A percentile compares a stretch with the other conserved stretches of the same genome.
Evolutionary conservation across 2,797 vertebrate species (phyloP).

Genomic region (Sciurus vulgaris): DNA sequence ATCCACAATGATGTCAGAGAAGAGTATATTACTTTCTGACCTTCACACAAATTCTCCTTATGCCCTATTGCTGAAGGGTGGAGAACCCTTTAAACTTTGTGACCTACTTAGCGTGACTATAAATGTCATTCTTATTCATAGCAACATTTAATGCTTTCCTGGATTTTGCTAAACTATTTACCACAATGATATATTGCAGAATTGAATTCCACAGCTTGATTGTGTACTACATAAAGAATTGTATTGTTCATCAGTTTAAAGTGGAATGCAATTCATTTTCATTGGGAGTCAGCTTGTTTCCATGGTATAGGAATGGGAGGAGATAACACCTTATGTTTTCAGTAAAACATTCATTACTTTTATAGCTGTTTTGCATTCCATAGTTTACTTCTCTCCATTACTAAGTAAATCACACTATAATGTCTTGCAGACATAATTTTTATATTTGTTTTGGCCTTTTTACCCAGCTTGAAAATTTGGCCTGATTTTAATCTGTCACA

Average conservation of each 20-base stretch:
- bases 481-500: conserved; percentile 69
- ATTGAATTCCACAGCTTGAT: conserved; percentile 77
- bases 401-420: conserved; percentile 68
- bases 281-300: conserved; percentile 74
- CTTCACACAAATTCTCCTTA: conserved; percentile 66
- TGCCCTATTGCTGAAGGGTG: conserved; percentile 49
- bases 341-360: conserved; percentile 78
- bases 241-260: conserved; percentile 74
- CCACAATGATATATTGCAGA: conserved; percentile 76
- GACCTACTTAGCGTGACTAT: conserved; percentile 73
- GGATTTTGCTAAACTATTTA: conserved; percentile 80
- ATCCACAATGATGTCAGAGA: conserved; percentile 39
- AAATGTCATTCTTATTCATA: conserved; percentile 82
- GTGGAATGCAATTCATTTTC: conserved; percentile 73
- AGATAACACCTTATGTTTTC: conserved; percentile 78
- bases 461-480: conserved; percentile 68
- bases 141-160: conserved; percentile 79
- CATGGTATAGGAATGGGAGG: conserved; percentile 42
- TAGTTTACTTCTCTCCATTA: conserved; percentile 71
- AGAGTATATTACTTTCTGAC: conserved; percentile 70
- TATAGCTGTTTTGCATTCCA: conserved; percentile 70
- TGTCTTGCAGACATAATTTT: conserved; percentile 65
- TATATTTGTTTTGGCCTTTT: conserved; percentile 76
- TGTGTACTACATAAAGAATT: conserved; percentile 75
- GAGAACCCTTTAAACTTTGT: conserved; percentile 75